These are phyloP conservation scores for Adrianichthys oophorus DNA, from an alignment of 2,797 vertebrate species.

Conservation along the genomic window DNA sequence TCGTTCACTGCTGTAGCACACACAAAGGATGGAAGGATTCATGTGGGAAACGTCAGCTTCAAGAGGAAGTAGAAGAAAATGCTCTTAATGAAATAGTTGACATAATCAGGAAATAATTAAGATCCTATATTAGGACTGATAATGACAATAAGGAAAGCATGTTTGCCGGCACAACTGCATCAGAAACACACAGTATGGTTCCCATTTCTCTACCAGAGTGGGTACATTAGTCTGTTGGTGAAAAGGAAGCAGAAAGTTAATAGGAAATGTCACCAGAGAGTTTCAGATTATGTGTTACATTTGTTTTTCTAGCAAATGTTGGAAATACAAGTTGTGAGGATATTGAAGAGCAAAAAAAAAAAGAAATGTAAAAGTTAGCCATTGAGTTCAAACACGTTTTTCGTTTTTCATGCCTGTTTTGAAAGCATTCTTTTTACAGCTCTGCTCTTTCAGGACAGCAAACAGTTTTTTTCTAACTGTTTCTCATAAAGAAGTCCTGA, in stretches of 20 bases:
- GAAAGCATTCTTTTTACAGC: no score
- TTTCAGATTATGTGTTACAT: conserved; percentile 7
- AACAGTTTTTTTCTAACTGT: no score
- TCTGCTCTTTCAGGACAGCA: no score
- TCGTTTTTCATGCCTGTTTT: no score
- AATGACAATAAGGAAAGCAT: conserved; percentile 69
- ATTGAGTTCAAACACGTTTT: no score
- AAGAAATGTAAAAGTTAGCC: no score
- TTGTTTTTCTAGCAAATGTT: no score
- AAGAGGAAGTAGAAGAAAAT: conserved; percentile 35
- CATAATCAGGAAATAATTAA: conserved; percentile 73
- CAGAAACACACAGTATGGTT: conserved; percentile 52
- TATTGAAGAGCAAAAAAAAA: no score
- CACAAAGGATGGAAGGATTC: conserved; percentile 29
- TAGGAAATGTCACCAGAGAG: conserved; percentile 24
- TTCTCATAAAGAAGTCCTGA: no score
- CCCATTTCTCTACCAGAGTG: conserved; percentile 43
- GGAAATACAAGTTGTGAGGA: no score
- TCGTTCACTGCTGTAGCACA: conserved; percentile 12
- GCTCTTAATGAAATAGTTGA: conserved; percentile 50
- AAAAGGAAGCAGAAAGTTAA: conserved; percentile 1
- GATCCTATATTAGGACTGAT: conserved; percentile 67
- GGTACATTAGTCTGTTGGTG: conserved; percentile 22
- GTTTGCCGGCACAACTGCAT: conserved; percentile 64
- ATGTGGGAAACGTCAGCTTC: conserved; percentile 34